Percentiles rank a stretch among this genome's conserved stretches.
Evolutionary conservation across 2,113 vertebrate species (phyloP).

Genomic region (Heterochromis multidens): DNA sequence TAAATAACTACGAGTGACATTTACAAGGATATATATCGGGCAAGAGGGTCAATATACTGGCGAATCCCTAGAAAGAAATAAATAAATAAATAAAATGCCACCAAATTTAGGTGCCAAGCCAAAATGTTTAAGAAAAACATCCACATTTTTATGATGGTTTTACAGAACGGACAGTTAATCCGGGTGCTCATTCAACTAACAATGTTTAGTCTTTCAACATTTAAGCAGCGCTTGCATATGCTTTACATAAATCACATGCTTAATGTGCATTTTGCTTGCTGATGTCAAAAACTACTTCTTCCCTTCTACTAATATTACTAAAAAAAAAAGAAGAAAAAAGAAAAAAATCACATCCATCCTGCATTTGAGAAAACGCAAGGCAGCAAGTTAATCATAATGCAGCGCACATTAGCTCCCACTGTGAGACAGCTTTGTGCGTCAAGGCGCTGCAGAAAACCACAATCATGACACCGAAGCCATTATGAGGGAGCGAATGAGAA

Average conservation of each 20-base stretch:
- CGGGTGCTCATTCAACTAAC: too few species aligned
- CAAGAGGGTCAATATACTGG: not conserved
- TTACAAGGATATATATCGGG: not conserved
- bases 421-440: constrained; percentile 46
- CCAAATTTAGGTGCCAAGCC: not conserved
- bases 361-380: not conserved
- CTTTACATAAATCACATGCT: not conserved
- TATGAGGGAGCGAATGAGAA: constrained; percentile 42
- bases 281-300: not conserved
- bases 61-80: not conserved
- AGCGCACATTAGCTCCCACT: constrained; percentile 41
- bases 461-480: constrained; percentile 54
- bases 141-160: not conserved
- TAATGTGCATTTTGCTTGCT: not conserved
- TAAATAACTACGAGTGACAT: not conserved
- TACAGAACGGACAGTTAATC: not conserved
- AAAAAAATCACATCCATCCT: not conserved
- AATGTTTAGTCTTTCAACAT: not conserved
- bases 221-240: not conserved
- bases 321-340: not conserved
- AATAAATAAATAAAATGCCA: not conserved
- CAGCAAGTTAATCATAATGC: constrained; percentile 57
- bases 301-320: not conserved
- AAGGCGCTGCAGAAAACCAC: constrained; percentile 47
- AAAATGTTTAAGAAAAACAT: not conserved